A percentile compares a stretch with the other conserved stretches of the same genome.
Conservation (phyloP, 2,888 invertebrate genomes). For the Acleris literana region DNA sequence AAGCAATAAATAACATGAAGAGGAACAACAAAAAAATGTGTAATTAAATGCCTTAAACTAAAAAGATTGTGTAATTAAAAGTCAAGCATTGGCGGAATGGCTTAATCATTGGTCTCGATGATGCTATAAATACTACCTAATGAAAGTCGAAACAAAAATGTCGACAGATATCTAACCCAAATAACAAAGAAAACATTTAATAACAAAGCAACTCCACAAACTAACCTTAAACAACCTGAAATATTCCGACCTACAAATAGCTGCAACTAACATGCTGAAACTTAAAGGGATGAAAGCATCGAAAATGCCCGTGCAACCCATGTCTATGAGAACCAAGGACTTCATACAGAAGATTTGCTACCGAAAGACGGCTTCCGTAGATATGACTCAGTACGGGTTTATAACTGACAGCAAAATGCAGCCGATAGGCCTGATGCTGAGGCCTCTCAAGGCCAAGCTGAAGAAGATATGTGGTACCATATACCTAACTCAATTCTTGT, state of each 20-base stretch:
- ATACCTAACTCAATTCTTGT: too few relatives aligned
- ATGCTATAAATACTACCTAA: too few relatives aligned
- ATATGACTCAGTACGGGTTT: constrained; percentile 64
- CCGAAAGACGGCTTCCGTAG: constrained; percentile 53
- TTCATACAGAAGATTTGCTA: constrained; percentile 61
- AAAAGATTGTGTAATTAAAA: too few relatives aligned
- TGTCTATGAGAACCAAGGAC: constrained; percentile 52
- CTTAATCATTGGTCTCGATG: too few relatives aligned
- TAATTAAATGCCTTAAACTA: too few relatives aligned
- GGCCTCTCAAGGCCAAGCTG: constrained; percentile 49
- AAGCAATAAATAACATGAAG: background rate
- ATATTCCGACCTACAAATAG: background rate
- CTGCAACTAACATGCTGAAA: background rate
- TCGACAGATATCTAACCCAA: too few relatives aligned
- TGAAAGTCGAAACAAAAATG: too few relatives aligned
- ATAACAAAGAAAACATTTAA: too few relatives aligned
- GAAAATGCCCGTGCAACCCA: constrained; percentile 20
- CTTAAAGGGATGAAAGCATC: background rate
- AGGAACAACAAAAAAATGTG: too few relatives aligned
- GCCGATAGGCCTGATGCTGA: constrained; percentile 47
- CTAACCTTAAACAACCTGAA: background rate
- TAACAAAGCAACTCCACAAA: too few relatives aligned
- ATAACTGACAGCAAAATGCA: constrained; percentile 50
- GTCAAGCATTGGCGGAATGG: too few relatives aligned
- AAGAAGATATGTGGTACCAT: constrained; percentile 49